phyloP scores from a whole-genome alignment of 2,797 vertebrate genomes.

The Tiaroga cobitis region DNA sequence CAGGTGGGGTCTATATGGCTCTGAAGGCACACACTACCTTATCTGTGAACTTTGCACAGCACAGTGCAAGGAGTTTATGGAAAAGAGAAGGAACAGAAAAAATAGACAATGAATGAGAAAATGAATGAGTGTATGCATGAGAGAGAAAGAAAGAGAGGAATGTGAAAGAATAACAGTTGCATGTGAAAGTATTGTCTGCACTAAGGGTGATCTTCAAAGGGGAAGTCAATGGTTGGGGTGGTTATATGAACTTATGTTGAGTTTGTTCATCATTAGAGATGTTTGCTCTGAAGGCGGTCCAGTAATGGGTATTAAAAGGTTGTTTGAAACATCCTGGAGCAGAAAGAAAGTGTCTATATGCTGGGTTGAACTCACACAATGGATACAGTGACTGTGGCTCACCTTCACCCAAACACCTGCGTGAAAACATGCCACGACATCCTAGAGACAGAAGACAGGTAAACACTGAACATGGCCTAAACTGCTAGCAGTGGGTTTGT shows the following conservation, averaged over 20 bases:
- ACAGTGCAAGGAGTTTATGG: constrained; percentile 1
- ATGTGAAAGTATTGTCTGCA: not conserved
- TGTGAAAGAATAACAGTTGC: not conserved
- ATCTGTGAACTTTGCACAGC: constrained; percentile 51
- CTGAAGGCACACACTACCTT: constrained; percentile 38
- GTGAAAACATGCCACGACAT: constrained; percentile 58
- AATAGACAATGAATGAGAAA: not conserved
- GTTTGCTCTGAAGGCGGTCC: constrained; percentile 59
- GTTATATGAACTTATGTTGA: constrained; percentile 46
- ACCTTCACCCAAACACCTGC: constrained; percentile 48
- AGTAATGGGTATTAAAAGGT: constrained; percentile 48
- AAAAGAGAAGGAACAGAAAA: constrained; percentile 2
- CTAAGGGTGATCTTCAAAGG: constrained; percentile 26
- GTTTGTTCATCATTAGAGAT: constrained; percentile 54
- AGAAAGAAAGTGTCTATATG: constrained; percentile 42
- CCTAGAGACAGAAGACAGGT: constrained; percentile 28
- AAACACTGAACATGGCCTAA: constrained; percentile 5
- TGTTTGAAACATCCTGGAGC: constrained; percentile 56
- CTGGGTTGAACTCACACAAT: constrained; percentile 57
- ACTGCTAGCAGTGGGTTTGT: not conserved
- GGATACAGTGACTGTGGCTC: constrained; percentile 63
- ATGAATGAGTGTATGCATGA: not conserved
- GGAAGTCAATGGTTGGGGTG: constrained; percentile 46
- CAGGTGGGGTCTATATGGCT: constrained; percentile 36
- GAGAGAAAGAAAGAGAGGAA: not conserved